These are phyloP conservation scores for Paedocypris micromegethes DNA, from an alignment of 2,797 vertebrate genomes.

Conservation along the genomic window DNA sequence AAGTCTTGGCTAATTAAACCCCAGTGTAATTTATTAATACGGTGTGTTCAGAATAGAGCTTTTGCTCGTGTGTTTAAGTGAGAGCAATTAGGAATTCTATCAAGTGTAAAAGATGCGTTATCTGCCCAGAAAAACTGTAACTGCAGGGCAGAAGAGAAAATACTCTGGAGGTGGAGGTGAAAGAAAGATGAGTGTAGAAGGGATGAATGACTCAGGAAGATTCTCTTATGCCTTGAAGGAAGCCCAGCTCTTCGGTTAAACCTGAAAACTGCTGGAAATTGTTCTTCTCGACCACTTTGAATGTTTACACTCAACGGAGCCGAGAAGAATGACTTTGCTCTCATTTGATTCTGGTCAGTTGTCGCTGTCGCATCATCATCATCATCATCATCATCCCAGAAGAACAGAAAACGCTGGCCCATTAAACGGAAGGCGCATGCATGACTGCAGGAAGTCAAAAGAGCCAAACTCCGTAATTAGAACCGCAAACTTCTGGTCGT, in stretches of 20 bases:
- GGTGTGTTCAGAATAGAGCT: constrained; percentile 32
- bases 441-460: too few species aligned
- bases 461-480: not conserved
- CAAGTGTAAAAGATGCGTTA: constrained; percentile 39
- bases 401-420: too few species aligned
- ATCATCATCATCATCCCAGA: too few species aligned
- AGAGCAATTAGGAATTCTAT: constrained; percentile 40
- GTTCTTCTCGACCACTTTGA: too few species aligned
- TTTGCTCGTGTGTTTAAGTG: constrained; percentile 33
- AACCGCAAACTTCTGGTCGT: not conserved
- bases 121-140: constrained; percentile 20
- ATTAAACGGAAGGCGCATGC: too few species aligned
- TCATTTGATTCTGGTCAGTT: constrained; percentile 3
- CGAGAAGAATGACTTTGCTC: not conserved
- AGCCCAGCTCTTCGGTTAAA: too few species aligned
- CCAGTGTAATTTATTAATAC: constrained; percentile 43
- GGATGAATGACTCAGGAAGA: constrained; percentile 10
- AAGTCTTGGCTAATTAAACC: constrained; percentile 37
- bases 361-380: too few species aligned
- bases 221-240: not conserved
- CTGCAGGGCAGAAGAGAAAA: constrained; percentile 4
- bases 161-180: constrained; percentile 3
- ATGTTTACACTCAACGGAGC: too few species aligned
- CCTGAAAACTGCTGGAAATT: too few species aligned
- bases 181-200: not conserved